Conservation (phyloP, 2,888 invertebrate genomes). For the Netelia melanura region DNA sequence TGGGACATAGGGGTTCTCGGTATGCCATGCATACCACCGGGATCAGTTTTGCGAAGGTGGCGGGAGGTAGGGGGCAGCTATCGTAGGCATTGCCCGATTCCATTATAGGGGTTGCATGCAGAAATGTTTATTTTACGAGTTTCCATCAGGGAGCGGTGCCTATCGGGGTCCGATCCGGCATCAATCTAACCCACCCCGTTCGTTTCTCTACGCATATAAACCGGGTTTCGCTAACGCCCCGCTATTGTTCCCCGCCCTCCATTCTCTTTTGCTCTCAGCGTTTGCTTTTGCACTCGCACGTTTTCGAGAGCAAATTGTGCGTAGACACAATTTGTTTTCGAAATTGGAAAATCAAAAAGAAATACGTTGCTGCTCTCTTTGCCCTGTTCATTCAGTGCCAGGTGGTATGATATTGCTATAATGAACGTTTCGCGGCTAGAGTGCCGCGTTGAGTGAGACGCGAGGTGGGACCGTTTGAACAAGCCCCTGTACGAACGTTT, state of each 20-base stretch:
- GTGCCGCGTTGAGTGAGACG: conserved; percentile 6
- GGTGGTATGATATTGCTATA: conserved; percentile 1
- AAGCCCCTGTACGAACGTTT: neutral
- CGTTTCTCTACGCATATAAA: conserved; percentile 17
- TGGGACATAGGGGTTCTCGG: neutral
- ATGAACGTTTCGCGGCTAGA: conserved; percentile 46
- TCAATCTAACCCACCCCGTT: conserved; percentile 44
- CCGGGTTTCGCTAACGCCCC: conserved; percentile 6
- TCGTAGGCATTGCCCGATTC: conserved; percentile 62
- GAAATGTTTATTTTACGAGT: conserved; percentile 72
- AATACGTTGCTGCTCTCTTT: conserved; percentile 43
- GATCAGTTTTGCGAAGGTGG: neutral
- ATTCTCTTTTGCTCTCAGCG: neutral
- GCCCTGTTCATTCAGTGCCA: neutral
- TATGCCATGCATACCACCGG: neutral
- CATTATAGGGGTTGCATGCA: conserved; percentile 64
- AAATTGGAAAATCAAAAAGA: conserved; percentile 61
- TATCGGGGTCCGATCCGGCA: conserved; percentile 60
- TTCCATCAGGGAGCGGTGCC: conserved; percentile 64
- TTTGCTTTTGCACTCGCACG: conserved; percentile 20
- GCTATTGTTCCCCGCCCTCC: neutral
- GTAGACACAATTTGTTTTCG: conserved; percentile 50
- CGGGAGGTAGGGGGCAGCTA: conserved; percentile 6
- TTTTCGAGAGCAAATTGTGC: conserved; percentile 8
- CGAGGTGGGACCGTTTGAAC: conserved; percentile 26